These are phyloP conservation scores for Agonopterix arenella DNA, from an alignment of 2,888 invertebrate genomes.

Conservation along the genomic window DNA sequence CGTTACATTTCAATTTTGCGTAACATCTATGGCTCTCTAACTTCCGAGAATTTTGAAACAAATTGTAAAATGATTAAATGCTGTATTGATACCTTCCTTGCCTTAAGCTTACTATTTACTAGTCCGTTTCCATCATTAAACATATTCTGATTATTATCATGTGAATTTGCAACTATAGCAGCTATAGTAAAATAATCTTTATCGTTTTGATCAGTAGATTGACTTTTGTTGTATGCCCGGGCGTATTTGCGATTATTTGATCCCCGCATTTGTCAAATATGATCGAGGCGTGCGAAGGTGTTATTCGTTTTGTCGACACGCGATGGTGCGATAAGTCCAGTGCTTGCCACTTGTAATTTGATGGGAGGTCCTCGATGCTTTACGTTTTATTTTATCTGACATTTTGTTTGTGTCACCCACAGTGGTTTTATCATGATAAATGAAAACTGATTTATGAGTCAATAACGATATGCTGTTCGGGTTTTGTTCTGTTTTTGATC, in stretches of 20 bases:
- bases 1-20: slow-evolving; percentile 45
- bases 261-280: slow-evolving; percentile 58
- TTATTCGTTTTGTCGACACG: slow-evolving; percentile 64
- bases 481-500: too few relatives aligned
- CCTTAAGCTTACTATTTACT: slow-evolving; percentile 24
- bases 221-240: slow-evolving; percentile 20
- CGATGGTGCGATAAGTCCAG: slow-evolving; percentile 53
- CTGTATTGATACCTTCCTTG: slow-evolving; percentile 23
- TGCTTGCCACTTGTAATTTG: slow-evolving; percentile 60
- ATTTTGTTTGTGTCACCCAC: slow-evolving; percentile 2
- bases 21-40: slow-evolving; percentile 33
- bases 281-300: slow-evolving; percentile 54
- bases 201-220: slow-evolving; percentile 24
- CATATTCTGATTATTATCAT: slow-evolving; percentile 38
- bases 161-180: slow-evolving; percentile 21
- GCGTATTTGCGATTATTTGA: slow-evolving; percentile 49
- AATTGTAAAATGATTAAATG: slow-evolving; percentile 13
- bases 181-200: slow-evolving; percentile 26
- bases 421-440: not conserved
- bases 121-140: slow-evolving; percentile 38
- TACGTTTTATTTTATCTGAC: slow-evolving; percentile 26
- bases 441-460: not conserved
- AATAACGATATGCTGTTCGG: too few relatives aligned
- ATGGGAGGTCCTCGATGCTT: slow-evolving; percentile 48
- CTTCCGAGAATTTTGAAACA: slow-evolving; percentile 11